Percentiles rank a stretch among this genome's conserved stretches.
These are phyloP conservation scores for Ptyas mucosa DNA, from an alignment of 2,113 vertebrate species.

Conservation along the genomic window DNA sequence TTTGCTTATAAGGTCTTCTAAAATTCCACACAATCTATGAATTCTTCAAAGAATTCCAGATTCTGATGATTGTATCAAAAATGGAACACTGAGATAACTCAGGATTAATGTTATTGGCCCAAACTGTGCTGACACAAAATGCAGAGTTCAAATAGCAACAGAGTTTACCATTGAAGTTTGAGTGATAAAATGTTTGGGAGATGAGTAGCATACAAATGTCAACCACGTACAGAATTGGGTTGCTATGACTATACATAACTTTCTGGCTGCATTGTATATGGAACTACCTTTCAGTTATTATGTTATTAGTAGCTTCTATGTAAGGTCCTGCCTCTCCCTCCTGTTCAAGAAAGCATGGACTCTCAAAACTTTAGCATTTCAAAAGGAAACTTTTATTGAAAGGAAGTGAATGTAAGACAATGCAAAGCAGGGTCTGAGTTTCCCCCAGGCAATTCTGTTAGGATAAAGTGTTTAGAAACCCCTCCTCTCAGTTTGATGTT, in stretches of 20 bases:
- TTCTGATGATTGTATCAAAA: background rate
- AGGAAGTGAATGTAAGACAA: too few species aligned
- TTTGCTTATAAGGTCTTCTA: background rate
- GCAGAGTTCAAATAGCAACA: background rate
- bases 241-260: background rate
- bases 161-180: background rate
- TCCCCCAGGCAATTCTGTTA: too few species aligned
- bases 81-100: background rate
- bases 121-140: background rate
- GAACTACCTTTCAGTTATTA: background rate
- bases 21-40: background rate
- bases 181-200: background rate
- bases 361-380: too few species aligned
- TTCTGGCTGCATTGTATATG: background rate
- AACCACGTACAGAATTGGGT: background rate
- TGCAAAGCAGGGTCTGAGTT: too few species aligned
- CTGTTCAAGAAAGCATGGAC: too few species aligned
- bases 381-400: too few species aligned
- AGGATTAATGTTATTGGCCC: background rate
- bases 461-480: too few species aligned
- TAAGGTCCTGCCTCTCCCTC: too few species aligned
- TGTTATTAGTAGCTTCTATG: background rate
- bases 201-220: background rate
- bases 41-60: background rate
- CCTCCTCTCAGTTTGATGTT: too few species aligned